phyloP scores from a whole-genome alignment of 1,140 invertebrate genomes.

The Zaprionus lachaisei region DNA sequence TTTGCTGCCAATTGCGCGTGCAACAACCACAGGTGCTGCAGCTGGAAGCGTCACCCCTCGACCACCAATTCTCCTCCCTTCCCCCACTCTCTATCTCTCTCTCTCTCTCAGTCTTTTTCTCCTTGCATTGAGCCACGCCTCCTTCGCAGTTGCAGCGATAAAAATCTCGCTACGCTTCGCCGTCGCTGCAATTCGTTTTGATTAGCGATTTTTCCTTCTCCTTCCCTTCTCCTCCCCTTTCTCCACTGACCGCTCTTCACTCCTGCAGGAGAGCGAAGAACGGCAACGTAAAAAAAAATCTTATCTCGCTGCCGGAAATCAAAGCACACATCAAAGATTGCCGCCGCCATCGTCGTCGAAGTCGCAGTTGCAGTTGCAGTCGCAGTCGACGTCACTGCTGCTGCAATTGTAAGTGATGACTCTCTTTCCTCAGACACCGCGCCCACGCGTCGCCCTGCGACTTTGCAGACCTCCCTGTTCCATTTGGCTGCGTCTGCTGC shows the following conservation, averaged over 20 bases:
- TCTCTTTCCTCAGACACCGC: constrained; percentile 9
- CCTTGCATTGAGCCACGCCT: constrained; percentile 36
- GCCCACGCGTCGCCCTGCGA: constrained; percentile 22
- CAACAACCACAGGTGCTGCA: constrained; percentile 45
- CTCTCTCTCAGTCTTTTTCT: constrained; percentile 1
- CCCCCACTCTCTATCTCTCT: not conserved
- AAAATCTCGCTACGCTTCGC: constrained; percentile 45
- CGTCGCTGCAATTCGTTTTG: constrained; percentile 67
- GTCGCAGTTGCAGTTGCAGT: constrained; percentile 2
- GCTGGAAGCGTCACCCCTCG: not conserved
- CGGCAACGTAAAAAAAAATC: constrained; percentile 57
- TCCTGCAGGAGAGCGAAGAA: constrained; percentile 6
- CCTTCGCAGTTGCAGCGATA: constrained; percentile 37
- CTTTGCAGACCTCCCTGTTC: constrained; percentile 10
- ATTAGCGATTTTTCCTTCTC: constrained; percentile 50
- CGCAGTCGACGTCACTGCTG: constrained; percentile 7
- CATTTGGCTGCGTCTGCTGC: not conserved
- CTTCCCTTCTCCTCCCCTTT: not conserved
- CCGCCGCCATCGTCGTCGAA: constrained; percentile 51
- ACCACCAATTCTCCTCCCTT: not conserved
- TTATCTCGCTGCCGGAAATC: constrained; percentile 83
- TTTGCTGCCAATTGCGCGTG: constrained; percentile 48
- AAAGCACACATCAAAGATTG: constrained; percentile 81
- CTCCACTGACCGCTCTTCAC: not conserved
- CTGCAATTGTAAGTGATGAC: constrained; percentile 51